Evolutionary conservation across 2,113 vertebrate species (phyloP), one percentile per base, ranked within the genome.

Genomic region (Parus major): DNA sequence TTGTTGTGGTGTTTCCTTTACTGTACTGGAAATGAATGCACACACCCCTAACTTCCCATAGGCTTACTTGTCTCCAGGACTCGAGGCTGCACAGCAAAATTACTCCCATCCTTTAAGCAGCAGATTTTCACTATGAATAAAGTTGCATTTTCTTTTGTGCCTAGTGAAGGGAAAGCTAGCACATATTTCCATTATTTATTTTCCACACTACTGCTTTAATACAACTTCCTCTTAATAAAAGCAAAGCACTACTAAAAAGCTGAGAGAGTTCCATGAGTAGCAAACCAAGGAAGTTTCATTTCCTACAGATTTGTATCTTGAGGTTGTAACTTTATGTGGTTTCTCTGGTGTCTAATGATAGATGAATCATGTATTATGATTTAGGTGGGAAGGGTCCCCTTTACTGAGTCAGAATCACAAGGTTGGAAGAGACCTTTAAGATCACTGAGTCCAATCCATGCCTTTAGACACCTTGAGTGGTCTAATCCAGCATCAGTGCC

Each of bases 181-280:
- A 42, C 4, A 2, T 81, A 61, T 82, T 91, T 96, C 82, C 82
- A 77, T 90, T 93, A 63, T 88, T 90, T 71, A 41, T 90, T 94
- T 96, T 94, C 73, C 73, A 60, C n/a, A n/a, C 11, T 82, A 47
- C 61, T 64, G 44, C 78, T 94, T 87, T 89, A 82, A 79, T 82
- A 69, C 25, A 80, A 57, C 93, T 94, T 96, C 61, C 82, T 76
- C 57, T 88, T 92, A 77, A 90, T 90, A 93, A 88, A 95, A 70
- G 18, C 46, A 82, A 93, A 77, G 22, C 23, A 11, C n/a, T 69
- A 11, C 36, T 47, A 56, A 76, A 88, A 92, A 90, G 35, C 25
- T 42, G 46, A 53, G 50, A 61, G 76, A 80, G n/a, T 82, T 92
- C 82, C 46, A 61, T 55, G 25, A 88, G 87, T 36, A 65, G 16